Conservation (phyloP, 2,113 vertebrate species). For the Syngnathoides biaculeatus region DNA sequence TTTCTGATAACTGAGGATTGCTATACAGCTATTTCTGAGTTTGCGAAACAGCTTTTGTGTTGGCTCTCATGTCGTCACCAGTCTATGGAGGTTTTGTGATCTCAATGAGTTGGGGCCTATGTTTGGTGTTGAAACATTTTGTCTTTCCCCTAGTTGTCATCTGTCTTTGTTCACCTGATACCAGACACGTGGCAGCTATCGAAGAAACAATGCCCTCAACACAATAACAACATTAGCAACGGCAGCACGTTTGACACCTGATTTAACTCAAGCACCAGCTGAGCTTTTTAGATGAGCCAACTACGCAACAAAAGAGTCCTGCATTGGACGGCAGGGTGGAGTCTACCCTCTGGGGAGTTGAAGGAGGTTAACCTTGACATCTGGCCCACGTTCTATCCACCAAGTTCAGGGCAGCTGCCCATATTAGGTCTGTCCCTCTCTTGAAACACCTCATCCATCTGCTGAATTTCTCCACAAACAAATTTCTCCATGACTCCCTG, state of each 20-base stretch:
- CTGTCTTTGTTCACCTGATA: conserved; percentile 72
- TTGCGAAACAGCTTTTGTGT: not conserved
- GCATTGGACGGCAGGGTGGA: conserved; percentile 24
- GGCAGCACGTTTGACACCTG: conserved; percentile 68
- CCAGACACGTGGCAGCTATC: conserved; percentile 73
- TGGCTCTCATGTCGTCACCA: not conserved
- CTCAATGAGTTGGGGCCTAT: not conserved
- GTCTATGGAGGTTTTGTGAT: not conserved
- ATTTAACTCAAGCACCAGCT: conserved; percentile 63
- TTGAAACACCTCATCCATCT: conserved; percentile 72
- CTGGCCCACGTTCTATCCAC: conserved; percentile 56
- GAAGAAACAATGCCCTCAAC: conserved; percentile 59
- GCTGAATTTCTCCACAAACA: conserved; percentile 61
- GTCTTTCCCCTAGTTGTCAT: conserved; percentile 54
- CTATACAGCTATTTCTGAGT: too few relatives aligned
- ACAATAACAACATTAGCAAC: conserved; percentile 52
- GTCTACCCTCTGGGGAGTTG: conserved; percentile 44
- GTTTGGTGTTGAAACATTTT: conserved; percentile 28
- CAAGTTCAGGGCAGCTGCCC: conserved; percentile 56
- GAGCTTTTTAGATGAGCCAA: conserved; percentile 59
- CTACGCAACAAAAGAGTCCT: conserved; percentile 44
- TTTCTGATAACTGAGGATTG: not conserved
- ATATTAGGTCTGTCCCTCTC: conserved; percentile 53
- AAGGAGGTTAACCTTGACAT: conserved; percentile 63
- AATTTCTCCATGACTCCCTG: conserved; percentile 49